phyloP scores from a whole-genome alignment of 2,797 vertebrate genomes.

The Alca torda region DNA sequence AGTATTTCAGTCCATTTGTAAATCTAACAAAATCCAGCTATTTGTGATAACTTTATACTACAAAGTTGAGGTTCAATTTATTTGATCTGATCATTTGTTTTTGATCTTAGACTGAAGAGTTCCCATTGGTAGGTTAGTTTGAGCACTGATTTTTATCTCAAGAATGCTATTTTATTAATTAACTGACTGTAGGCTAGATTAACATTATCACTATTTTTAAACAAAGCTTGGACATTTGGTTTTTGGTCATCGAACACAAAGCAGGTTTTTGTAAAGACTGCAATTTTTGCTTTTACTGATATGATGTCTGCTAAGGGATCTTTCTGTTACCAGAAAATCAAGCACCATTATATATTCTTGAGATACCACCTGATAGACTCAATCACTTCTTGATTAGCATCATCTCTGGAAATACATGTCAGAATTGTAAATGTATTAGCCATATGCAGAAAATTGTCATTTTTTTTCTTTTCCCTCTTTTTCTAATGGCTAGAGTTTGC shows the following conservation, averaged over 20 bases:
- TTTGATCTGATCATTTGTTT: not conserved
- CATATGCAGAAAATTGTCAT: rapidly evolving
- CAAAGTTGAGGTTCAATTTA: not conserved
- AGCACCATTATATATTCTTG: not conserved
- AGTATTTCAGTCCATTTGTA: not conserved
- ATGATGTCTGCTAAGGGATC: not conserved
- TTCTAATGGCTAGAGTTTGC: not conserved
- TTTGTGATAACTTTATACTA: not conserved
- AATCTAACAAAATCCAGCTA: not conserved
- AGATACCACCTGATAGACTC: too few species aligned
- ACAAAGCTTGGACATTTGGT: not conserved
- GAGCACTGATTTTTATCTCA: not conserved
- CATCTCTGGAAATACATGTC: not conserved
- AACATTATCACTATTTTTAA: not conserved
- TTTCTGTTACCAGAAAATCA: not conserved
- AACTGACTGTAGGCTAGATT: not conserved
- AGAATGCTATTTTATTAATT: not conserved
- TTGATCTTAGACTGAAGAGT: not conserved
- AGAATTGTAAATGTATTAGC: not conserved
- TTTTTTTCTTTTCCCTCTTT: not conserved
- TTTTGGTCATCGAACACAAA: not conserved
- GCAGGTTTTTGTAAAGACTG: not conserved
- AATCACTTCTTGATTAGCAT: not conserved
- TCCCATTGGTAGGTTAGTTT: not conserved
- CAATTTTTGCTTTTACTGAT: not conserved